phyloP scores from a whole-genome alignment of 2,888 invertebrate species.

The Nomada fucata region DNA sequence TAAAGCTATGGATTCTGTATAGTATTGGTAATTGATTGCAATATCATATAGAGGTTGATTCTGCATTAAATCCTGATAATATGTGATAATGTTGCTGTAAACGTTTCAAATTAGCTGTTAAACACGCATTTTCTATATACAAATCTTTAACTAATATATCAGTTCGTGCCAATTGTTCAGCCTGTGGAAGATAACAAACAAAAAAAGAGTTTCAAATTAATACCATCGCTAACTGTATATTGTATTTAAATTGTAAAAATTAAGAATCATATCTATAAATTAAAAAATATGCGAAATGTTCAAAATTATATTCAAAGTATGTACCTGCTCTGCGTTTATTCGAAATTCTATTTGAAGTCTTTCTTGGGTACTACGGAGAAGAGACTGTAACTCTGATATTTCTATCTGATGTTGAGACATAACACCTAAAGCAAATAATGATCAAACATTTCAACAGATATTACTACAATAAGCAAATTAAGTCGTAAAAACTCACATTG shows the following conservation, averaged over 20 bases:
- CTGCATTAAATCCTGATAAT: conserved; percentile 83
- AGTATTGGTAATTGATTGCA: conserved; percentile 38
- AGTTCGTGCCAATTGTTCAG: conserved; percentile 89
- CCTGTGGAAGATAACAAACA: conserved; percentile 80
- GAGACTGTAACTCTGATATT: conserved; percentile 85
- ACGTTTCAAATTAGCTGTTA: conserved; percentile 88
- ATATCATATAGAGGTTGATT: conserved; percentile 82
- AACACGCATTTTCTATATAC: conserved; percentile 93
- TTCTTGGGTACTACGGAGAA: conserved; percentile 85
- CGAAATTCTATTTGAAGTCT: conserved; percentile 86
- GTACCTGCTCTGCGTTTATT: conserved; percentile 85
- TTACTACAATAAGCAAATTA: not conserved
- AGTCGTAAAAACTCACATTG: conserved; percentile 49
- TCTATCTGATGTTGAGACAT: conserved; percentile 86
- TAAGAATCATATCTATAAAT: not conserved
- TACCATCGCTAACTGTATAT: not conserved
- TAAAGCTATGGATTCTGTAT: conserved; percentile 18
- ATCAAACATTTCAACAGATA: not conserved
- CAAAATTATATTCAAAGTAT: conserved; percentile 3
- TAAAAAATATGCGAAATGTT: not conserved
- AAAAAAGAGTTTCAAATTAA: conserved; percentile 4
- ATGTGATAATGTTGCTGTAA: conserved; percentile 86
- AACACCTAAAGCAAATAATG: conserved; percentile 82
- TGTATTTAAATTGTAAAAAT: not conserved
- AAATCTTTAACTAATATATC: conserved; percentile 93